phyloP scores from a whole-genome alignment of 2,888 invertebrate species.

The Hypercompe scribonia region DNA sequence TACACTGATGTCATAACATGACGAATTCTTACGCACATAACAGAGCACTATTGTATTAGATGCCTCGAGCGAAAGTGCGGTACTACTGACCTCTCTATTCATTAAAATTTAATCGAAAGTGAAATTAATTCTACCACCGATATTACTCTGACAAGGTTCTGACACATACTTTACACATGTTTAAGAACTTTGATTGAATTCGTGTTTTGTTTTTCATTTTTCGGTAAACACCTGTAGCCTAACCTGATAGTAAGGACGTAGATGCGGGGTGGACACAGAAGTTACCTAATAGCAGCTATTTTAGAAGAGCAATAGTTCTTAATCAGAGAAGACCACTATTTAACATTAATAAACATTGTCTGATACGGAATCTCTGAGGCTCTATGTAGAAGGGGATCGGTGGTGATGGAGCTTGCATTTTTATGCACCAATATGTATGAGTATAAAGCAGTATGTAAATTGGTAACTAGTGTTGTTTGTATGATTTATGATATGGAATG shows the following conservation, averaged over 20 bases:
- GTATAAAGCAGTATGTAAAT: neutral
- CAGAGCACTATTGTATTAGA: constrained; percentile 65
- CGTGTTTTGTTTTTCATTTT: neutral
- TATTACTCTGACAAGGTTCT: constrained; percentile 72
- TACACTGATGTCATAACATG: constrained; percentile 63
- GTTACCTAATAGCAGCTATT: neutral
- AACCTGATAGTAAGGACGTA: neutral
- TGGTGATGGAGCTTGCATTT: neutral
- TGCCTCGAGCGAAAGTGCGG: constrained; percentile 78
- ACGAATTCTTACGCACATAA: constrained; percentile 64
- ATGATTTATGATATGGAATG: neutral
- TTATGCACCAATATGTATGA: neutral
- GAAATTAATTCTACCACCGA: constrained; percentile 77
- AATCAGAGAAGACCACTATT: neutral
- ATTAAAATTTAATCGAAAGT: constrained; percentile 82
- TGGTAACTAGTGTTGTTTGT: neutral
- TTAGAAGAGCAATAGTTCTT: neutral
- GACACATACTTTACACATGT: constrained; percentile 60
- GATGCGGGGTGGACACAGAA: neutral
- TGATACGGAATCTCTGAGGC: neutral
- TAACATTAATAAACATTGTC: neutral
- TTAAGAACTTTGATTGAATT: constrained; percentile 26
- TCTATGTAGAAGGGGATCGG: neutral
- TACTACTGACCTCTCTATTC: constrained; percentile 77
- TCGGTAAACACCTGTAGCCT: neutral